Evolutionary conservation across 2,113 vertebrate genomes (phyloP).

Genomic region (Patagioenas fasciata): DNA sequence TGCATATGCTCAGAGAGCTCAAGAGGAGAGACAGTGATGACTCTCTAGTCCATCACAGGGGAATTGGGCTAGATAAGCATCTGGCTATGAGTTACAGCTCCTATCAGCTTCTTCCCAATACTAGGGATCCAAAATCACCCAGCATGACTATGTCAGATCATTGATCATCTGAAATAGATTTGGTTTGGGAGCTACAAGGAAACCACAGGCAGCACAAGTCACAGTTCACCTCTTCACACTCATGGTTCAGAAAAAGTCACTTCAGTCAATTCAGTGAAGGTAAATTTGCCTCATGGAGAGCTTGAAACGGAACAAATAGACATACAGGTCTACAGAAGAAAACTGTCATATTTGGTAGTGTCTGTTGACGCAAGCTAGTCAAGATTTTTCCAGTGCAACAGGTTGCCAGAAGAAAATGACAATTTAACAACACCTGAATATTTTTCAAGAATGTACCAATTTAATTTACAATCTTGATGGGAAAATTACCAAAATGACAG

Average conservation of each 20-base stretch:
- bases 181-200: not conserved
- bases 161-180: not conserved
- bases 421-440: not conserved
- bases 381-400: not conserved
- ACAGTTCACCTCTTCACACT: not conserved
- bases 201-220: not conserved
- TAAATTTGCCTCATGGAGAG: constrained; percentile 39
- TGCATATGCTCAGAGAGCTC: not conserved
- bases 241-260: not conserved
- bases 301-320: constrained; percentile 61
- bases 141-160: not conserved
- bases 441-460: constrained; percentile 6
- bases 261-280: constrained; percentile 40
- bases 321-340: constrained; percentile 46
- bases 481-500: constrained; percentile 43
- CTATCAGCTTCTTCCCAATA: not conserved
- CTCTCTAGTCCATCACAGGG: no score
- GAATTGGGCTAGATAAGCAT: not conserved
- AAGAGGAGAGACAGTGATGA: not conserved
- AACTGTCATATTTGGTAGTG: constrained; percentile 22
- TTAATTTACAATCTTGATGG: constrained; percentile 16
- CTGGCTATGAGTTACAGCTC: not conserved
- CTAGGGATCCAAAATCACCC: not conserved
- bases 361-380: not conserved
- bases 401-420: not conserved